These are phyloP conservation scores for Babylonia areolata DNA, from an alignment of 1,140 invertebrate genomes.

Conservation along the genomic window DNA sequence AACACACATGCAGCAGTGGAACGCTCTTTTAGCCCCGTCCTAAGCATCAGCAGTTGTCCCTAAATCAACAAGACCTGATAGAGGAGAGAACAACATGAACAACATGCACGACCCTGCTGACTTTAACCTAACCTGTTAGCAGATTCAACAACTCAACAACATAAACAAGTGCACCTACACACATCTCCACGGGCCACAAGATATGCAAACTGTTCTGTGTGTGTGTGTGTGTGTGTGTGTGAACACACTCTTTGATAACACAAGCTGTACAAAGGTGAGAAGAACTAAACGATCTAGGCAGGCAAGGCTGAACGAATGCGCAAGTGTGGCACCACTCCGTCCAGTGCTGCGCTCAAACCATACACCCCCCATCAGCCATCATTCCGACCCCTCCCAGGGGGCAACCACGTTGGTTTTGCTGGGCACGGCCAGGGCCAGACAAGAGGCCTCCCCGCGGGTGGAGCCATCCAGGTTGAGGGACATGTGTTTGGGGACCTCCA, in stretches of 20 bases:
- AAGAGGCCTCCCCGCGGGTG: constrained; percentile 49
- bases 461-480: constrained; percentile 46
- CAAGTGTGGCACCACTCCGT: background rate
- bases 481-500: constrained; percentile 64
- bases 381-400: constrained; percentile 60
- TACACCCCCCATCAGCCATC: background rate
- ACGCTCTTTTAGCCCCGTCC: background rate
- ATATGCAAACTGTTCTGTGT: background rate
- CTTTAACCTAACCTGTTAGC: background rate
- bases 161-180: background rate
- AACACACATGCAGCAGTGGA: constrained; percentile 9
- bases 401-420: constrained; percentile 67
- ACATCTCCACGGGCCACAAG: background rate
- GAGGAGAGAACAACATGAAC: background rate
- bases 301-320: background rate
- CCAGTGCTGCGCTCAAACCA: background rate
- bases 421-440: constrained; percentile 61
- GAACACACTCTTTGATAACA: background rate
- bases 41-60: constrained; percentile 6
- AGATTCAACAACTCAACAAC: background rate
- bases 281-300: background rate
- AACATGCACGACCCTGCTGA: background rate
- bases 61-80: background rate
- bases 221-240: too few relatives aligned
- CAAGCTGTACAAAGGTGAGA: background rate